Evolutionary conservation across 1,140 invertebrate genomes (phyloP), one percentile per base, ranked within the genome.

Genomic region (Orius insidiosus): DNA sequence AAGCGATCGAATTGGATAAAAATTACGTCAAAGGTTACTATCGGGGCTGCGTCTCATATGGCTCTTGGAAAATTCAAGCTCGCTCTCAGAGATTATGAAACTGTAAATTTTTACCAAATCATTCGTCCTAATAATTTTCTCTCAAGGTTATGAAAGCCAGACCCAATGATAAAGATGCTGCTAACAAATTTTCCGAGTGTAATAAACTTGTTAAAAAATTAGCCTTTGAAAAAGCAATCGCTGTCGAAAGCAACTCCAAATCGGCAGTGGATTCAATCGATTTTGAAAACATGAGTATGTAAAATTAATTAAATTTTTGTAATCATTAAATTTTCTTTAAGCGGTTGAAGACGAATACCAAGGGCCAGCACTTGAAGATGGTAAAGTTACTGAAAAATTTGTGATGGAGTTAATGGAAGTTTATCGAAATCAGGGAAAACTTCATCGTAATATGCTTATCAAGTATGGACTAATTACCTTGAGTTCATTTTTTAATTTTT

Each of bases 381-480:
- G 80, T 15, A 82, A 83, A 67, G 82, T 96, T 0, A 94, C 89
- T 1, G 54, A 79, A 35, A 64, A 79, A 54, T 89, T 89, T 58
- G 78, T 87, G 69, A 72, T 76, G 54, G 79, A 93, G 48, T 67
- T 99, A 39, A 80, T 98, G 69, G 71, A 88, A 52, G 77, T 80
- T 56, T 99, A 88, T 61, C 93, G 85, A 67, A 43, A 43, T 32
- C 72, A 81, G 31, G 80, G 95, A 63, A 89, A n/a, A n/a, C n/a
- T n/a, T n/a, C n/a, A n/a, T n/a, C n/a, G 90, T 57, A 89, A 83
- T 66, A 66, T 99, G 45, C 94, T 98, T 67, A 80, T 81, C 54
- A 97, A 90, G 72, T 98, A 89, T 74, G 95, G 94, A 8, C 98
- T 93, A 63, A 89, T 95, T n/a, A n/a, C n/a, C n/a, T n/a, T n/a